Base-by-base conservation (phyloP, 2,113 vertebrate species). In the Agapornis roseicollis region DNA sequence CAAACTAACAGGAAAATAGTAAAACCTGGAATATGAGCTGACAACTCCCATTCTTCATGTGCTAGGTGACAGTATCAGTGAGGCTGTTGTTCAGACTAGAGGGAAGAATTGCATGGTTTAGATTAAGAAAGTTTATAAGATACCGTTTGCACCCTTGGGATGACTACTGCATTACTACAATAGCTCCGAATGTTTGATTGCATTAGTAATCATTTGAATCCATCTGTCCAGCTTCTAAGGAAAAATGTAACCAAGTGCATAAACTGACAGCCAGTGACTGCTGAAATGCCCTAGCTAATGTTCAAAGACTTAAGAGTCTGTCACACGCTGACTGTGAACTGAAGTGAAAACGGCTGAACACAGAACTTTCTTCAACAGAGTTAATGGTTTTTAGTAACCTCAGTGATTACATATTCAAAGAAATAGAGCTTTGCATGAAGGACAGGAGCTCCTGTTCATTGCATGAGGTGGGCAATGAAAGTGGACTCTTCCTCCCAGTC, bases 401-500 rank as follows among this genome's bases (percentile, higher is more conserved):
- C 55, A 4, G 6, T 71, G 68, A 69, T 41, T 56, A 85, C 85
- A 28, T 46, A 46, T 55, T 60, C 66, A 56, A 76, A 68, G 46
- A 53, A 85, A 80, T 56, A 92, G 17, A 49, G 37, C n/a, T 41
- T 42, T 24, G 33, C 6, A 2, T 12, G 37, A 88, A 60, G 85
- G 69, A 42, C 65, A 46, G 80, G 60, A 81, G 20, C 77, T 89
- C 37, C 70, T 58, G 23, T 84, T 94, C 61, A 39, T 76, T 94
- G 60, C 3, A 1, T 8, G 44, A 85, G 7, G 44, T 0, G 0
- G 69, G 80, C 10, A 13, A 68, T 35, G 33, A 0, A 41, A 73
- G 50, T 1, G 19, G 65, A 42, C 41, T 88, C 28, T 42, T 93
- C 50, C 64, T 90, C 46, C 49, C 74, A 12, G 8, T 9, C 79